Conservation (phyloP, 2,888 invertebrate species). For the Campoplex nolae region DNA sequence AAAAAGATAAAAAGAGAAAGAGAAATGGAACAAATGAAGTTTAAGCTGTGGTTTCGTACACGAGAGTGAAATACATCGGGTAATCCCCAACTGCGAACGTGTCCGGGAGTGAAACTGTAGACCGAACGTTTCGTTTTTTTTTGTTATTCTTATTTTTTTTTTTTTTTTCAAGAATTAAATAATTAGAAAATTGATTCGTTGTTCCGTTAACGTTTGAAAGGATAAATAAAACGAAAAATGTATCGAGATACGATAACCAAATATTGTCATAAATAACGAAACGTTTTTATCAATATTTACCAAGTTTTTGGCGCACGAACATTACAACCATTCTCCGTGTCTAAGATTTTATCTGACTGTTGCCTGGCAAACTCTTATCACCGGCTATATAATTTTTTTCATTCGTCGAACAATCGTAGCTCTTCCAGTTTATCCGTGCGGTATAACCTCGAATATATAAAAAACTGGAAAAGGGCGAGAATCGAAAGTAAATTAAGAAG, state of each 20-base stretch:
- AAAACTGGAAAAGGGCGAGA: not conserved
- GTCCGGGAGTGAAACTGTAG: conserved; percentile 21
- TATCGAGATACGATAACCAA: not conserved
- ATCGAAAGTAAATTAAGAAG: not conserved
- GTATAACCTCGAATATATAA: not conserved
- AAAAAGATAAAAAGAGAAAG: conserved; percentile 29
- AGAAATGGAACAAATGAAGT: conserved; percentile 41
- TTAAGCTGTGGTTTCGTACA: conserved; percentile 27
- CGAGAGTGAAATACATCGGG: conserved; percentile 74
- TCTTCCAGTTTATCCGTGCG: not conserved
- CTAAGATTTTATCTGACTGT: conserved; percentile 20
- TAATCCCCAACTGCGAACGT: conserved; percentile 71
- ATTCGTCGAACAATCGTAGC: conserved; percentile 1
- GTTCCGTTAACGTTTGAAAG: not conserved
- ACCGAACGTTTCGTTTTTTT: not conserved
- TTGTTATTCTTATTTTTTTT: not conserved
- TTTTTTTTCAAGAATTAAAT: not conserved
- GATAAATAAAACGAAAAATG: not conserved
- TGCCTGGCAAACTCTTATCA: conserved; percentile 32
- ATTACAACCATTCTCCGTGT: not conserved
- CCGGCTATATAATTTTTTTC: conserved; percentile 1
- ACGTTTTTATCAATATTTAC: conserved; percentile 1
- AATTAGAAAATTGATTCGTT: not conserved
- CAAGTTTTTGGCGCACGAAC: not conserved
- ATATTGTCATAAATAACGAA: not conserved